phyloP scores from a whole-genome alignment of 2,113 vertebrate species.

The Gobio gobio region DNA sequence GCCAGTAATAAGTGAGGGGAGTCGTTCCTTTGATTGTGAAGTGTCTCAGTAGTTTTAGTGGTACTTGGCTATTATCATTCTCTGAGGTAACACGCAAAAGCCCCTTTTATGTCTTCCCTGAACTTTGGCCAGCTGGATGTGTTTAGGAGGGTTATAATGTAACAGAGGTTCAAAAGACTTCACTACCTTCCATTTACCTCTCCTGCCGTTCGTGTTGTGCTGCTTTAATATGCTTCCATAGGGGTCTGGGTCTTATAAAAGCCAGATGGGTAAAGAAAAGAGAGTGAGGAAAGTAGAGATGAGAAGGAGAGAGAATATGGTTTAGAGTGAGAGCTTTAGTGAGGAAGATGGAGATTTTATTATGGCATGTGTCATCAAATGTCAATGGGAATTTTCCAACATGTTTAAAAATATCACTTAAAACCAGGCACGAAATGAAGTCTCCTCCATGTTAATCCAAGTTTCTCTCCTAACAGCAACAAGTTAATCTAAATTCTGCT shows the following conservation, averaged over 20 bases:
- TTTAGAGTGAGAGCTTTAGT: constrained; percentile 11
- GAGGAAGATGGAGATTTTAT: constrained; percentile 21
- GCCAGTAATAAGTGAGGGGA: constrained; percentile 73
- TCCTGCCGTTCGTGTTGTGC: constrained; percentile 81
- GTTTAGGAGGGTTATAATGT: constrained; percentile 84
- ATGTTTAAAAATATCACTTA: not conserved
- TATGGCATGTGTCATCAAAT: constrained; percentile 22
- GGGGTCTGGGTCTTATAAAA: constrained; percentile 82
- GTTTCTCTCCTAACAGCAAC: not conserved
- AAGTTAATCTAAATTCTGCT: not conserved
- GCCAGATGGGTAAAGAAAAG: constrained; percentile 74
- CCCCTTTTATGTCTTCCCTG: constrained; percentile 79
- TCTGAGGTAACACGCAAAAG: constrained; percentile 75
- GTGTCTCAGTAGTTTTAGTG: constrained; percentile 79
- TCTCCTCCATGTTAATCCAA: not conserved
- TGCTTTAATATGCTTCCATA: constrained; percentile 81
- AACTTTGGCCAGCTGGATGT: constrained; percentile 85
- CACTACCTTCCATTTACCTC: constrained; percentile 82
- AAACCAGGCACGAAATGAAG: not conserved
- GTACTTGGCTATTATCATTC: constrained; percentile 77
- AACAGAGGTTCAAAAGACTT: constrained; percentile 85
- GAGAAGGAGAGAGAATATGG: constrained; percentile 22
- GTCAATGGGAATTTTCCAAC: constrained; percentile 39
- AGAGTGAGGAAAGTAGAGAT: constrained; percentile 66
- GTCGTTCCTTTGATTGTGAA: constrained; percentile 77